A percentile compares a stretch with the other conserved stretches of the same genome.
Conservation (phyloP, 2,888 invertebrate genomes). For the Nemapogon koenigi region DNA sequence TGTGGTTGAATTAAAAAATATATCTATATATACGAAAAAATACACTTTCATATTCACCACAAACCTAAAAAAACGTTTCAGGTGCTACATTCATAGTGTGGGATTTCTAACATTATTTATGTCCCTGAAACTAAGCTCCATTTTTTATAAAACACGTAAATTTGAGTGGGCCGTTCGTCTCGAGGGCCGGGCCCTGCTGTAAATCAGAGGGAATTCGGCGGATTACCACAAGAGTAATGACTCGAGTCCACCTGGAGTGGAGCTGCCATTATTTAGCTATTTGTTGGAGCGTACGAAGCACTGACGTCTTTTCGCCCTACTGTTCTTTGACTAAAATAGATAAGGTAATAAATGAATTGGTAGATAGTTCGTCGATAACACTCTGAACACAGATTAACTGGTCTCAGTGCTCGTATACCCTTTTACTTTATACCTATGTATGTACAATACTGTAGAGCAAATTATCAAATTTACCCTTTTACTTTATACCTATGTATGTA, state of each 20-base stretch:
- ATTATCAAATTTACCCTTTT: no score
- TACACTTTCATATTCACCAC: no score
- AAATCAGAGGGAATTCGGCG: slow-evolving; percentile 58
- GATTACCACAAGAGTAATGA: slow-evolving; percentile 63
- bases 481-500: no score
- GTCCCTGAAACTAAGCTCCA: slow-evolving; percentile 50
- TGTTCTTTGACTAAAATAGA: slow-evolving; percentile 3
- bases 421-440: no score
- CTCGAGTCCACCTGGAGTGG: slow-evolving; percentile 59
- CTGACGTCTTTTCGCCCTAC: slow-evolving; percentile 12
- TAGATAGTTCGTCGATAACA: no score
- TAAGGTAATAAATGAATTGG: no score
- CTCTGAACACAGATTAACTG: no score
- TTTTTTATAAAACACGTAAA: slow-evolving; percentile 61
- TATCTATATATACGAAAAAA: no score
- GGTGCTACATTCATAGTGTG: slow-evolving; percentile 10
- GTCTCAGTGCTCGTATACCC: no score
- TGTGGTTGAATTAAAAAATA: no score
- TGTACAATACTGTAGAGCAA: no score
- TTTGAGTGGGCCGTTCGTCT: slow-evolving; percentile 46
- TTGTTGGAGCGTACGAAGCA: slow-evolving; percentile 39
- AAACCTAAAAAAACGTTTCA: no score
- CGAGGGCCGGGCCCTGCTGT: slow-evolving; percentile 31
- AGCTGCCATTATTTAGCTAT: slow-evolving; percentile 50
- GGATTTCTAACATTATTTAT: slow-evolving; percentile 53